These are phyloP conservation scores for Dexiosoma caninum DNA, from an alignment of 2,888 invertebrate genomes.

Conservation along the genomic window DNA sequence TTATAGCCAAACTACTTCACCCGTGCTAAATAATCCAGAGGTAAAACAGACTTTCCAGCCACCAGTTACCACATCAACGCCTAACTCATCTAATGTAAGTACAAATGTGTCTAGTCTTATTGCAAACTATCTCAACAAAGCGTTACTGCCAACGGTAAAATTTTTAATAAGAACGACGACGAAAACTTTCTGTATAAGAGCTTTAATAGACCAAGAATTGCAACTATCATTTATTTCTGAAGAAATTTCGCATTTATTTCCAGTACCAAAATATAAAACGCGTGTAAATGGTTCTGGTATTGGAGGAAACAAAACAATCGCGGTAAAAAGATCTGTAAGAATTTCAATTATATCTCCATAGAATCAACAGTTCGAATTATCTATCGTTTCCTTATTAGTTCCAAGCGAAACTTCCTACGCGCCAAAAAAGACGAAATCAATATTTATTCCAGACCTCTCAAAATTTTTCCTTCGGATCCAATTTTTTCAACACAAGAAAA, in stretches of 20 bases:
- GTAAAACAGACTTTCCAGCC: too few relatives aligned
- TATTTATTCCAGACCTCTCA: background rate
- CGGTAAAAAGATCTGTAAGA: conserved; percentile 7
- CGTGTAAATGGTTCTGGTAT: too few relatives aligned
- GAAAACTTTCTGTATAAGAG: background rate
- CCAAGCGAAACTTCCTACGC: too few relatives aligned
- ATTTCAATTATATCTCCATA: background rate
- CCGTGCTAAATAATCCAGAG: too few relatives aligned
- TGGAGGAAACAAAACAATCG: conserved; percentile 1
- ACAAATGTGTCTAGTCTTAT: background rate
- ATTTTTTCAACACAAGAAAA: background rate
- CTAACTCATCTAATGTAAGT: conserved; percentile 12
- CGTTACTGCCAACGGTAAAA: conserved; percentile 28
- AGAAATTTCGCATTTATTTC: too few relatives aligned
- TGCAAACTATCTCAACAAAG: background rate
- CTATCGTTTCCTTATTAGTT: conserved; percentile 21
- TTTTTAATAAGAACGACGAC: background rate
- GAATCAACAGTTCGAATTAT: background rate
- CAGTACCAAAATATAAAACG: background rate
- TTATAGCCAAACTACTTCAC: background rate
- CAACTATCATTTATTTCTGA: conserved; percentile 38
- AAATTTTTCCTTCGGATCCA: conserved; percentile 26
- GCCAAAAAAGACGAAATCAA: too few relatives aligned
- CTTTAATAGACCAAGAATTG: conserved; percentile 30
- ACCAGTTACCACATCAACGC: background rate